Conservation (phyloP, 2,113 vertebrate genomes). For the Serilophus lunatus region DNA sequence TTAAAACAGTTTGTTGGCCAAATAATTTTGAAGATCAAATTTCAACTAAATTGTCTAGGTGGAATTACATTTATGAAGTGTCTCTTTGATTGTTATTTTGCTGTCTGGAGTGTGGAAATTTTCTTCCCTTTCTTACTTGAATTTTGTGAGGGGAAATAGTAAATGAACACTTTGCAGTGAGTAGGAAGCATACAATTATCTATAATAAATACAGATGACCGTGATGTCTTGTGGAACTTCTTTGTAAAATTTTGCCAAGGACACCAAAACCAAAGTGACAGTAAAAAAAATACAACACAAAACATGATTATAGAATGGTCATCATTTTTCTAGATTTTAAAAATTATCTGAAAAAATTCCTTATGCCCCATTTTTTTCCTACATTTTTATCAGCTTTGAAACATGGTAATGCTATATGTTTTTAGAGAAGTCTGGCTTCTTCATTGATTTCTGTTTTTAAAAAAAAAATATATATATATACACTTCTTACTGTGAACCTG, state of each 20-base stretch:
- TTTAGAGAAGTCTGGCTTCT: not conserved
- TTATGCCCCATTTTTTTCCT: not conserved
- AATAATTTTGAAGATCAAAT: not conserved
- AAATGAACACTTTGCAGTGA: not conserved
- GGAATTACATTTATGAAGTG: not conserved
- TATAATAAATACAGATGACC: not conserved
- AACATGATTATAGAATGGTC: not conserved
- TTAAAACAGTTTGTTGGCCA: not conserved
- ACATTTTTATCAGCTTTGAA: not conserved
- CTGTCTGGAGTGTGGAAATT: not conserved
- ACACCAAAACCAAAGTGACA: not conserved
- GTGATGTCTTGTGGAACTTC: not conserved
- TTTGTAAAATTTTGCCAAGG: not conserved
- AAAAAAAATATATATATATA: not conserved
- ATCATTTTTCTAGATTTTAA: not conserved
- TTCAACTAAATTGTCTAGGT: not conserved
- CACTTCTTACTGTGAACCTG: not conserved
- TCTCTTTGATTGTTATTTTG: not conserved
- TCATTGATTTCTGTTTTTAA: not conserved
- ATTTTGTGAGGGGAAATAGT: not conserved
- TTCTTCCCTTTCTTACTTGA: not conserved
- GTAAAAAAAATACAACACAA: not conserved
- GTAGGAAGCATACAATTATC: not conserved
- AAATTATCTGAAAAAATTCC: not conserved
- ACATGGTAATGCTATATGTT: not conserved